Percentiles rank a stretch among this genome's conserved stretches.
phyloP scores from a whole-genome alignment of 2,888 invertebrate species.

The Melinopterus prodromus region DNA sequence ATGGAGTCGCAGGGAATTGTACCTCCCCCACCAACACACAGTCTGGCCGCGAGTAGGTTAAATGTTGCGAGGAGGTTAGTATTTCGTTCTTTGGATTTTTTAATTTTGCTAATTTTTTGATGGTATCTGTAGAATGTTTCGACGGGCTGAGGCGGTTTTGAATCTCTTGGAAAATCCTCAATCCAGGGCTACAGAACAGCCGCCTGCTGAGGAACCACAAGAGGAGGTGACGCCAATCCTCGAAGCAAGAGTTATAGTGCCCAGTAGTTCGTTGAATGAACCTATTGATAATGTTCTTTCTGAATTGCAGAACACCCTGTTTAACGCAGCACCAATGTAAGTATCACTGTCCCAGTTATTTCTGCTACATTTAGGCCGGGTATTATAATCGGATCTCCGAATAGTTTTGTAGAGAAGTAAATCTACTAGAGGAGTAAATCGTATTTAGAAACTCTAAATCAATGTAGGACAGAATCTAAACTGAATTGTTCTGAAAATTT shows the following conservation, averaged over 20 bases:
- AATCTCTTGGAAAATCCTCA: conserved; percentile 60
- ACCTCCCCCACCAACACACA: conserved; percentile 62
- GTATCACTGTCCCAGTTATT: neutral
- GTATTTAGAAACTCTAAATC: too few relatives aligned
- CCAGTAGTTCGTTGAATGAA: conserved; percentile 47
- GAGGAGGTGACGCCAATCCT: conserved; percentile 60
- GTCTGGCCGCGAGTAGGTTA: conserved; percentile 63
- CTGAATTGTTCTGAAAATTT: too few relatives aligned
- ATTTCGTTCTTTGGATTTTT: conserved; percentile 9
- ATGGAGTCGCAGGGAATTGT: conserved; percentile 60
- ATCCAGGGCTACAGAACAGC: conserved; percentile 47
- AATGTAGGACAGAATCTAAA: too few relatives aligned
- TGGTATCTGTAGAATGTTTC: conserved; percentile 58
- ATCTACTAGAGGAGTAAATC: too few relatives aligned
- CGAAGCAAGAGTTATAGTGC: conserved; percentile 59
- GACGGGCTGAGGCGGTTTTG: conserved; percentile 61
- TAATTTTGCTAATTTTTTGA: conserved; percentile 7
- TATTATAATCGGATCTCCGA: too few relatives aligned
- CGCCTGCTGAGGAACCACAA: conserved; percentile 54
- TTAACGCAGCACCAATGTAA: conserved; percentile 44
- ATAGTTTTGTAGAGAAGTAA: too few relatives aligned
- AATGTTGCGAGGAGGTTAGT: conserved; percentile 60
- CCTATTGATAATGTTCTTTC: conserved; percentile 52
- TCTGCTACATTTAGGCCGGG: neutral
- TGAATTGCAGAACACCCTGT: conserved; percentile 48